These are phyloP conservation scores for Deroplatys truncata DNA, from an alignment of 2,888 invertebrate species.

Conservation along the genomic window DNA sequence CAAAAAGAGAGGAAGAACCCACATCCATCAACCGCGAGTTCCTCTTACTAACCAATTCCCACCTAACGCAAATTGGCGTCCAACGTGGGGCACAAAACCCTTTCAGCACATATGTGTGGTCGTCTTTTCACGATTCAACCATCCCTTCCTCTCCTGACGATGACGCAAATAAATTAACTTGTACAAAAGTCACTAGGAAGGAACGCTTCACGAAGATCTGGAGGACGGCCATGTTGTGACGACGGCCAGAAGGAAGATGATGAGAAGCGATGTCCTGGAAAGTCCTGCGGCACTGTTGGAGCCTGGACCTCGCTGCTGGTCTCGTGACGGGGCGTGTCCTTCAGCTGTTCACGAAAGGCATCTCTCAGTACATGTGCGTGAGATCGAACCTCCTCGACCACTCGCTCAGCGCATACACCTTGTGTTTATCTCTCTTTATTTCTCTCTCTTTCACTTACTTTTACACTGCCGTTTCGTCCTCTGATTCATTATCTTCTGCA, in stretches of 20 bases:
- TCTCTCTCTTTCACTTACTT: neutral
- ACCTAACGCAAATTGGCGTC: no score
- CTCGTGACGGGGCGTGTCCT: neutral
- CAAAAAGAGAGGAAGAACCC: no score
- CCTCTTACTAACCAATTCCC: neutral
- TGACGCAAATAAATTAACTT: neutral
- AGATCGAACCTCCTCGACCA: neutral
- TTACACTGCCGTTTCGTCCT: neutral
- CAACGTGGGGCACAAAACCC: no score
- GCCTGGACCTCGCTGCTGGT: neutral
- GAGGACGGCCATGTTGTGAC: neutral
- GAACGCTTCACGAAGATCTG: neutral
- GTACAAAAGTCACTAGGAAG: neutral
- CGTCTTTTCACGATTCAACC: neutral
- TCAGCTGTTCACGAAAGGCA: neutral
- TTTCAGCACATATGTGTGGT: no score
- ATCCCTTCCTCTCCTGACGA: neutral
- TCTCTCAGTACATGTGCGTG: neutral
- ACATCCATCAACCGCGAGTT: neutral
- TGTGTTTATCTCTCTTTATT: neutral
- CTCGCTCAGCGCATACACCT: neutral
- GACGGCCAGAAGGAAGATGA: neutral
- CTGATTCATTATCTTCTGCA: neutral
- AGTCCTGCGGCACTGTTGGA: neutral
- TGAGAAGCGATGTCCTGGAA: neutral